Evolutionary conservation across 2,888 invertebrate species (phyloP).

Genomic region (Microdon myrmicae): DNA sequence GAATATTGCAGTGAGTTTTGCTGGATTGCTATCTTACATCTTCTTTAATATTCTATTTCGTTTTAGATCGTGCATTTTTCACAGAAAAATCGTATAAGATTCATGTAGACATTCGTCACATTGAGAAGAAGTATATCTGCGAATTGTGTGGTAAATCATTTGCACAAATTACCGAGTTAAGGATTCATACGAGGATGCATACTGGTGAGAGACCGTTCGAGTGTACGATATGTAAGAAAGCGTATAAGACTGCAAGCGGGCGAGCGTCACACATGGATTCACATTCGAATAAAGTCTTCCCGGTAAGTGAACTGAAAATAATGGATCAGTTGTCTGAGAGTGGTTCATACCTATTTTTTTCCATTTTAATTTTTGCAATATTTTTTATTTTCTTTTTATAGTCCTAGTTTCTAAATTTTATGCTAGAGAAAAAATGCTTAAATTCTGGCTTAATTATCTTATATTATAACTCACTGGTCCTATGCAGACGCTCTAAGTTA

Average conservation of each 20-base stretch:
- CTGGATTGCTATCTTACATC: too few relatives aligned
- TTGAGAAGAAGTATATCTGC: conserved; percentile 42
- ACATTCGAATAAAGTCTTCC: conserved; percentile 44
- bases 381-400: too few relatives aligned
- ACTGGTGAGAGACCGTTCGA: conserved; percentile 42
- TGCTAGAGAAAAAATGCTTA: too few relatives aligned
- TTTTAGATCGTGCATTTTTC: conserved; percentile 38
- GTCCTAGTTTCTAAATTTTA: too few relatives aligned
- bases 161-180: conserved; percentile 41
- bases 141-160: conserved; percentile 42
- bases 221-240: conserved; percentile 45
- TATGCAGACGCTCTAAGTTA: too few relatives aligned
- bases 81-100: conserved; percentile 44
- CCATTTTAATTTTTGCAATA: too few relatives aligned
- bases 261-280: conserved; percentile 45
- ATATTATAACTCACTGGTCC: too few relatives aligned
- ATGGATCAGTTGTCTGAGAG: too few relatives aligned
- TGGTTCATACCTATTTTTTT: too few relatives aligned
- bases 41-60: too few relatives aligned
- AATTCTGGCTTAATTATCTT: too few relatives aligned
- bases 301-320: too few relatives aligned
- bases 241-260: conserved; percentile 44
- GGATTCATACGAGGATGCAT: conserved; percentile 43
- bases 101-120: conserved; percentile 38
- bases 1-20: conserved; percentile 39